Base-by-base conservation (phyloP, 2,797 vertebrate species). In the Neomorphus geoffroyi region DNA sequence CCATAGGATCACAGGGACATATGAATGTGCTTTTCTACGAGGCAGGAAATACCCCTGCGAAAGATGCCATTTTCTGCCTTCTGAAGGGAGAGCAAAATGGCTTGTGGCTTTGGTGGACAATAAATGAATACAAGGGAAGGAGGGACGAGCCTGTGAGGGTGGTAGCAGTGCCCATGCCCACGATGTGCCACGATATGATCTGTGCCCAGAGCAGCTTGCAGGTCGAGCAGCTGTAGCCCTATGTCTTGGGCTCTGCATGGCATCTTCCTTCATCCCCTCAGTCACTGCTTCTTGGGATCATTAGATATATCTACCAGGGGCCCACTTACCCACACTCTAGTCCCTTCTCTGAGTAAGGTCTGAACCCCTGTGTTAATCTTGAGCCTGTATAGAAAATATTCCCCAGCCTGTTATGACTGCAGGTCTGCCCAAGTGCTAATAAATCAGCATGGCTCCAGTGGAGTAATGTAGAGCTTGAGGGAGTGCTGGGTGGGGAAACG, bases 381-480 rank as follows among this genome's bases (percentile, higher is more conserved):
- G 61, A 91, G 64, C 32, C 72, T 74, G 26, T 28, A 48, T n/a
- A 91, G 72, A 94, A 91, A 93, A 88, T 83, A 71, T 80, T 83
- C 37, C 50, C 61, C 90, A 90, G 82, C 57, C 58, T 96, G 85
- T 91, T 96, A 78, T 81, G 95, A 88, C 96, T 92, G 66, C 51
- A 72, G 85, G 62, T 83, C 91, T 93, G 82, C 50, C 71, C 41
- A 43, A 53, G 51, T 0, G 0, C 58, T 57, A 94, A 88, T 90
- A 94, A 94, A 95, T 93, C 90, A 92, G 39, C 0, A 0, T 3
- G 6, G 86, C 41, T 91, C 74, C 81, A 54, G 48, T 14, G 53
- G 67, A 64, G 30, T 67, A 93, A 58, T 2, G 2, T 1, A 72
- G 64, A 89, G 27, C 45, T 90, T 81, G 75, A 67, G 30, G n/a